Percentiles rank a stretch among this genome's conserved stretches.
phyloP scores from a whole-genome alignment of 2,888 invertebrate species.

The Dolomedes plantarius region DNA sequence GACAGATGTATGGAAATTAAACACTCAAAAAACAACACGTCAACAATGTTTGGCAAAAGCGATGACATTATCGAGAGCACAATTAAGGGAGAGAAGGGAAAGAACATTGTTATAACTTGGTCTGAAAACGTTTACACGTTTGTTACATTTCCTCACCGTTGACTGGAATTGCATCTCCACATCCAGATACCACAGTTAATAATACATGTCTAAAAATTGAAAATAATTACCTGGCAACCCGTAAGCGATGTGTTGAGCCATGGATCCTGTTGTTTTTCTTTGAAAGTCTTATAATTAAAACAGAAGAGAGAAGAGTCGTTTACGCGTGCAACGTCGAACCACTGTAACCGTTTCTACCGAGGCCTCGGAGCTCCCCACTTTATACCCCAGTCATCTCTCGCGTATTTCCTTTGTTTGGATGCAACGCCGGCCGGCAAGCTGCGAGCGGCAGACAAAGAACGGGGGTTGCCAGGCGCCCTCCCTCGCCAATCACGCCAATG shows the following conservation, averaged over 20 bases:
- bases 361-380: constrained; percentile 18
- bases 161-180: too few relatives aligned
- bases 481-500: constrained; percentile 11
- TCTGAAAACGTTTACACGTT: too few relatives aligned
- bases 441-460: constrained; percentile 43
- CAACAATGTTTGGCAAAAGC: too few relatives aligned
- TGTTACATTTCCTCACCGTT: too few relatives aligned
- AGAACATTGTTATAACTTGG: too few relatives aligned
- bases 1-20: too few relatives aligned
- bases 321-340: neutral
- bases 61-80: too few relatives aligned
- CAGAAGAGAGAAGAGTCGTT: neutral
- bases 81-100: too few relatives aligned
- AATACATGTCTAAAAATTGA: too few relatives aligned
- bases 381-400: constrained; percentile 40
- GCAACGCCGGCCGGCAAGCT: constrained; percentile 48
- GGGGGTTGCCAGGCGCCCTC: constrained; percentile 34
- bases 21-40: too few relatives aligned
- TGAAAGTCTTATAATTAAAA: neutral
- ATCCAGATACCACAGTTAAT: too few relatives aligned
- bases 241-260: constrained; percentile 37
- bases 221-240: constrained; percentile 49
- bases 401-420: constrained; percentile 53
- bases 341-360: constrained; percentile 26
- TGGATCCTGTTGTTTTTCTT: constrained; percentile 30